Conservation (phyloP, 1,140 invertebrate genomes). For the Drosophila orosa region DNA sequence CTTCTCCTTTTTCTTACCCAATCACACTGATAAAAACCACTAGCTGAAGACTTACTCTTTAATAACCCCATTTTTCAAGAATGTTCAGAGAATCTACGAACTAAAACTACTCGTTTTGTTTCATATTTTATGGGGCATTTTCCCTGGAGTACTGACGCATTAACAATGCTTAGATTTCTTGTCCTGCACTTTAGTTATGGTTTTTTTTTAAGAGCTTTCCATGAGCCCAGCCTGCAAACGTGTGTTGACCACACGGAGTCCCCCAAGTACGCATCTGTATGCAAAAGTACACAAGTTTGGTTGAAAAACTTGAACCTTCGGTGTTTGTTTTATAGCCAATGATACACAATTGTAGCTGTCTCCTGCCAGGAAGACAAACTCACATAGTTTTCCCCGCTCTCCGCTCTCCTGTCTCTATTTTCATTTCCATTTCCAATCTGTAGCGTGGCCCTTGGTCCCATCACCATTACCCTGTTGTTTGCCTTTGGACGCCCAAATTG, state of each 20-base stretch:
- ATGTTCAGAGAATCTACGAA: background rate
- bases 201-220: background rate
- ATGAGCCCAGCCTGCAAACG: background rate
- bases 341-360: slow-evolving; percentile 48
- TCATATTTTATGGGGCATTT: background rate
- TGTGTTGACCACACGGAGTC: slow-evolving; percentile 6
- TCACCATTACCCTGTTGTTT: slow-evolving; percentile 25
- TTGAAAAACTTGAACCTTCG: slow-evolving; percentile 56
- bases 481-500: slow-evolving; percentile 58
- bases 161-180: slow-evolving; percentile 8
- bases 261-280: slow-evolving; percentile 16
- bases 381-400: slow-evolving; percentile 1
- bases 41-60: background rate
- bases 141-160: slow-evolving; percentile 8
- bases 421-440: slow-evolving; percentile 20
- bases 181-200: background rate
- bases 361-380: slow-evolving; percentile 12
- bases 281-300: slow-evolving; percentile 35
- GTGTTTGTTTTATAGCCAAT: slow-evolving; percentile 71
- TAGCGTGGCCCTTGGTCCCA: background rate
- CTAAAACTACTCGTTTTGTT: background rate
- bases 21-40: background rate
- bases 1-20: background rate
- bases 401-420: slow-evolving; percentile 6
- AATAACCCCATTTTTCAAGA: background rate